phyloP scores from a whole-genome alignment of 2,113 vertebrate genomes.

The Chaetodon trifascialis region DNA sequence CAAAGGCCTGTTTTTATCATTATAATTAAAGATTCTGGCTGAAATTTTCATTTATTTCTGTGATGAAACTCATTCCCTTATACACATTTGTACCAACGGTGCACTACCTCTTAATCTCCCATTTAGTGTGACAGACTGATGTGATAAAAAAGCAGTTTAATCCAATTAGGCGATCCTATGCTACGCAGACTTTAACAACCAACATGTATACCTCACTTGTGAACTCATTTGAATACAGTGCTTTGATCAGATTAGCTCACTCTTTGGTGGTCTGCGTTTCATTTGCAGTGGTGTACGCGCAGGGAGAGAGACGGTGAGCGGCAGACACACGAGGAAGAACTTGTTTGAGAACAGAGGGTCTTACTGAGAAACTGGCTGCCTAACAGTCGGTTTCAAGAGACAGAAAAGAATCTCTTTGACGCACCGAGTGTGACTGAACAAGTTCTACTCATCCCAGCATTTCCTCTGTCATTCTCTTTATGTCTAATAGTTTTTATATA shows the following conservation, averaged over 20 bases:
- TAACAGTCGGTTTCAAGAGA: conserved; percentile 56
- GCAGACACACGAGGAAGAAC: conserved; percentile 52
- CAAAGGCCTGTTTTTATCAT: background rate
- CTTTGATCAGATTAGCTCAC: conserved; percentile 41
- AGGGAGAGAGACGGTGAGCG: conserved; percentile 30
- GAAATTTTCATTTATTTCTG: conserved; percentile 6
- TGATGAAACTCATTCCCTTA: conserved; percentile 22
- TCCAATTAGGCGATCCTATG: conserved; percentile 53
- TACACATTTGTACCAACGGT: conserved; percentile 12
- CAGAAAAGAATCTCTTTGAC: conserved; percentile 48
- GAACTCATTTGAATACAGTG: conserved; percentile 33
- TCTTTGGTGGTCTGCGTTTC: conserved; percentile 30
- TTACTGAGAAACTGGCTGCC: conserved; percentile 51
- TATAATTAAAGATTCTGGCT: conserved; percentile 11
- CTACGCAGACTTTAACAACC: conserved; percentile 19
- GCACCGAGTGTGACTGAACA: conserved; percentile 50
- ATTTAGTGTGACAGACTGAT: conserved; percentile 22
- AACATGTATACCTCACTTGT: conserved; percentile 8
- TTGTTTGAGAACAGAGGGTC: conserved; percentile 60
- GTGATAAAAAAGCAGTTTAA: conserved; percentile 34
- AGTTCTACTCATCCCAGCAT: conserved; percentile 46
- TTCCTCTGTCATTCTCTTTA: conserved; percentile 61
- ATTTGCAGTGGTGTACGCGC: conserved; percentile 37
- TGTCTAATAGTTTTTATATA: conserved; percentile 59
- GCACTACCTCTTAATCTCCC: conserved; percentile 5